These are phyloP conservation scores for Congeria kusceri DNA, from an alignment of 2,888 invertebrate species.

Conservation along the genomic window DNA sequence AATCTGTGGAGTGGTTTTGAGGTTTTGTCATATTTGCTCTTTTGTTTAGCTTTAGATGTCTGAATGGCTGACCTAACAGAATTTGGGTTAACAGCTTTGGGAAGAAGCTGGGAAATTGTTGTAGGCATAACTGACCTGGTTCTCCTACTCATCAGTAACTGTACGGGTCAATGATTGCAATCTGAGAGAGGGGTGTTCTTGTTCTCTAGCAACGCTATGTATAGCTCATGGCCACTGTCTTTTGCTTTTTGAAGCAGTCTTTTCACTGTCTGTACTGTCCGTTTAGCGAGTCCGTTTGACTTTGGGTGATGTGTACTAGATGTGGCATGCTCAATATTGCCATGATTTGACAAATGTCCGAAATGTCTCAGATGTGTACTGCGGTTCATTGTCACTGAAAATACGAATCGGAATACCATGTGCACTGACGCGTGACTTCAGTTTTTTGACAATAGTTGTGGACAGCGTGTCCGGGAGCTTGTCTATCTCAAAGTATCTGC, in stretches of 20 bases:
- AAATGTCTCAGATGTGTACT: constrained; percentile 33
- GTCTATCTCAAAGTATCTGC: constrained; percentile 60
- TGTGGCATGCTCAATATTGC: constrained; percentile 54
- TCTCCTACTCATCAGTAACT: constrained; percentile 48
- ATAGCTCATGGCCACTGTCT: constrained; percentile 36
- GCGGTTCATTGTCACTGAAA: constrained; percentile 55
- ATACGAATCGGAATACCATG: constrained; percentile 26
- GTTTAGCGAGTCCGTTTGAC: constrained; percentile 64
- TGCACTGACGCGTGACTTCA: constrained; percentile 52
- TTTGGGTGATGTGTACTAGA: constrained; percentile 52
- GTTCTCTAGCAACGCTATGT: constrained; percentile 51
- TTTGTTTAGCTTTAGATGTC: constrained; percentile 3
- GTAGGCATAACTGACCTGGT: constrained; percentile 39
- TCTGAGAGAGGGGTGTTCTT: constrained; percentile 40
- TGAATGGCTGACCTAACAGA: background rate
- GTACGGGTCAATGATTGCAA: constrained; percentile 41
- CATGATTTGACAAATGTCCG: constrained; percentile 43
- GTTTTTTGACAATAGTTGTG: constrained; percentile 53
- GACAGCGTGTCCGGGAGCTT: constrained; percentile 39
- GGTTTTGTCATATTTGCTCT: constrained; percentile 9
- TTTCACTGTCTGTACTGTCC: constrained; percentile 61
- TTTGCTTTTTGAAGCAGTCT: constrained; percentile 46
- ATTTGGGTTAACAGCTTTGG: background rate
- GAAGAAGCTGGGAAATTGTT: background rate
- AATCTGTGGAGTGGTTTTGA: too few relatives aligned